phyloP scores from a whole-genome alignment of 2,888 invertebrate species.

The Ditylenchus weischeri region DNA sequence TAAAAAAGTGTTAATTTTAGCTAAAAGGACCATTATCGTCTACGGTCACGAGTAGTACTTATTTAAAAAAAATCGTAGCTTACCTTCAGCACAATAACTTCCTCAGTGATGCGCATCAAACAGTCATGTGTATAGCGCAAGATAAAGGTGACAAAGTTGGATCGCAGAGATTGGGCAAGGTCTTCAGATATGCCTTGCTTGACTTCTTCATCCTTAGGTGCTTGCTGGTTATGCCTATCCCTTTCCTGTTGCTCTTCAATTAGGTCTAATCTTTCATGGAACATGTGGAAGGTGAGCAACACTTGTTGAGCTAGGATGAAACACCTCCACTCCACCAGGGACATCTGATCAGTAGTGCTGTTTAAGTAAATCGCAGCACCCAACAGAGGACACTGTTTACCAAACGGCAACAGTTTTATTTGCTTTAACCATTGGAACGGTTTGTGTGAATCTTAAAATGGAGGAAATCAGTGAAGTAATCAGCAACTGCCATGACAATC shows the following conservation, averaged over 20 bases:
- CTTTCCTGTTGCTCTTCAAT: slow-evolving; percentile 3
- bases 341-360: slow-evolving; percentile 9
- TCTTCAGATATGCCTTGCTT: background rate
- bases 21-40: too few relatives aligned
- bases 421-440: slow-evolving; percentile 22
- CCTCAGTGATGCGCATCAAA: slow-evolving; percentile 19
- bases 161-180: slow-evolving; percentile 17
- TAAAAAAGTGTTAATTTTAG: too few relatives aligned
- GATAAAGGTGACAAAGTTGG: slow-evolving; percentile 18
- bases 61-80: background rate
- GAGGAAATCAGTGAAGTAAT: too few relatives aligned
- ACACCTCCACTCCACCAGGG: slow-evolving; percentile 24
- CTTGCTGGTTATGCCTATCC: background rate
- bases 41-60: too few relatives aligned
- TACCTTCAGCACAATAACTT: slow-evolving; percentile 19
- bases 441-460: too few relatives aligned
- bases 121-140: slow-evolving; percentile 22
- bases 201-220: background rate
- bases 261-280: slow-evolving; percentile 10
- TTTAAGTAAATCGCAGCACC: slow-evolving; percentile 24
- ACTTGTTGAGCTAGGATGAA: slow-evolving; percentile 33
- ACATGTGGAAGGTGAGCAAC: slow-evolving; percentile 19
- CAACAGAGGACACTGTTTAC: slow-evolving; percentile 28
- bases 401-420: slow-evolving; percentile 27
- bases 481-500: too few relatives aligned